Evolutionary conservation across 2,113 vertebrate genomes (phyloP).

Genomic region (Apeltes quadracus): DNA sequence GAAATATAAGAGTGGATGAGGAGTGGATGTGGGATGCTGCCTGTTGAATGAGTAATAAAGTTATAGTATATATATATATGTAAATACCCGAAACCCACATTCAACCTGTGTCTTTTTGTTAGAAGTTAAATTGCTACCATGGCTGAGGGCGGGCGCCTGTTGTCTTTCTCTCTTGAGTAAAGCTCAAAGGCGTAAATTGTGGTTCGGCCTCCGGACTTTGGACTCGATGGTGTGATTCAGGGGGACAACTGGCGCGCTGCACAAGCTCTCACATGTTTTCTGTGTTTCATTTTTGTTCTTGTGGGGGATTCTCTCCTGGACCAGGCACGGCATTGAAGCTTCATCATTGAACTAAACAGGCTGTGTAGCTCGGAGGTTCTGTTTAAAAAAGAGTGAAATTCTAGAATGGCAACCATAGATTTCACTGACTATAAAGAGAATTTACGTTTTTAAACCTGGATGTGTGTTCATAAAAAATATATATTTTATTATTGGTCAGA

Average conservation of each 20-base stretch:
- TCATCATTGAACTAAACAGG: conserved; percentile 46
- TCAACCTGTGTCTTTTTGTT: conserved; percentile 32
- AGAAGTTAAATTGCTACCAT: conserved; percentile 49
- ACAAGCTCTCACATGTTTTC: conserved; percentile 35
- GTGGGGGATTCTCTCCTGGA: conserved; percentile 53
- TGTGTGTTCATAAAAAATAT: background rate
- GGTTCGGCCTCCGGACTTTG: conserved; percentile 39
- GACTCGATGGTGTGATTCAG: conserved; percentile 38
- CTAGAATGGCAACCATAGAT: background rate
- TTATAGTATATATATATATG: no score
- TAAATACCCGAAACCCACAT: no score
- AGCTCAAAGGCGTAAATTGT: conserved; percentile 35
- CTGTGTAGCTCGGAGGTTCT: conserved; percentile 31
- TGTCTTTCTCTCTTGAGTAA: conserved; percentile 19
- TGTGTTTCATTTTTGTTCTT: conserved; percentile 53
- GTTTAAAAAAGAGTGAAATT: background rate
- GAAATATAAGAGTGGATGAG: no score
- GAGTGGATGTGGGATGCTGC: no score
- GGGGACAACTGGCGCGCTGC: conserved; percentile 45
- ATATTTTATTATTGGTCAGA: background rate
- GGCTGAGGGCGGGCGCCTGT: conserved; percentile 38
- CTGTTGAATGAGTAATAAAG: background rate
- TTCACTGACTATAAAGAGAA: background rate
- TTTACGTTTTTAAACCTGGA: background rate
- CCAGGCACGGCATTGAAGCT: conserved; percentile 61